A percentile compares a stretch with the other conserved stretches of the same genome.
These are phyloP conservation scores for Psittacus erithacus DNA, from an alignment of 2,113 vertebrate genomes.

Conservation along the genomic window DNA sequence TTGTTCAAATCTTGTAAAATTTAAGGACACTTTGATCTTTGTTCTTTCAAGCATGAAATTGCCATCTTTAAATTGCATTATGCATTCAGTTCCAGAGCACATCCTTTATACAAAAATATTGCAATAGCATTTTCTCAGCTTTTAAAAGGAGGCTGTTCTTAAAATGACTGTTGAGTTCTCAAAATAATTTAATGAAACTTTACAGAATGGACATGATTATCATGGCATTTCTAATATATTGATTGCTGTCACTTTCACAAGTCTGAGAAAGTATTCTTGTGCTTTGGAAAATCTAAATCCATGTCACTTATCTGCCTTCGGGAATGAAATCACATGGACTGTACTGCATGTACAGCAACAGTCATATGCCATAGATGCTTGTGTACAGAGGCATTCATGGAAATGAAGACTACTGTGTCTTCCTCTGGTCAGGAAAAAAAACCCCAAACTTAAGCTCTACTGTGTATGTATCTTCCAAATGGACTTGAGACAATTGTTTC, in stretches of 20 bases:
- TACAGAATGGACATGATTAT: neutral
- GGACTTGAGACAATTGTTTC: neutral
- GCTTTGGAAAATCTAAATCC: neutral
- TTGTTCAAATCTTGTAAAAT: neutral
- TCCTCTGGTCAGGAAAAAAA: neutral
- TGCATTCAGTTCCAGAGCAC: neutral
- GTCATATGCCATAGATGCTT: neutral
- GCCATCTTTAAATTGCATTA: neutral
- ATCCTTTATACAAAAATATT: neutral
- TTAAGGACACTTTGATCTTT: neutral
- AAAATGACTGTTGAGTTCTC: neutral
- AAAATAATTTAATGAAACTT: neutral
- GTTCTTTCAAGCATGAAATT: neutral
- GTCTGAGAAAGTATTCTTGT: neutral
- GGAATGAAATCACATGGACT: neutral
- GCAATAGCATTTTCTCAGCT: neutral
- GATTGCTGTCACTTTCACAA: neutral
- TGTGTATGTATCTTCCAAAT: neutral
- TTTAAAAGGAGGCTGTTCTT: neutral
- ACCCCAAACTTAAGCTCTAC: neutral
- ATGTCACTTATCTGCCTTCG: neutral
- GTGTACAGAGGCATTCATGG: neutral
- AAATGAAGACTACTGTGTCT: neutral
- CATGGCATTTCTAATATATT: neutral
- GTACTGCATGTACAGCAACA: accelerated